Conservation (phyloP, 2,888 invertebrate species). For the Sarcophaga variegata region DNA sequence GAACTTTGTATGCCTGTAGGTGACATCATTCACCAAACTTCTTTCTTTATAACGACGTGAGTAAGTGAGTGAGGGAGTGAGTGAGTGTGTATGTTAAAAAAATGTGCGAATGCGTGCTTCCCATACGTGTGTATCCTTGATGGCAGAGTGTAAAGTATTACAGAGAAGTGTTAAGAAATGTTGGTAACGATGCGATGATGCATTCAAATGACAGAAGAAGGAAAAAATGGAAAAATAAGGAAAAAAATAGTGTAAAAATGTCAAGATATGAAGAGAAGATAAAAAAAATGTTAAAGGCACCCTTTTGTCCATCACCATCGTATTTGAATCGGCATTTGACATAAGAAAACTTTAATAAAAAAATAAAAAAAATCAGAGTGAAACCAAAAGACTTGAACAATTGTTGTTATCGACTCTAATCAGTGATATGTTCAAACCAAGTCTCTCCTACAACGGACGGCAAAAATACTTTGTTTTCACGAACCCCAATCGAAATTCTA, state of each 20-base stretch:
- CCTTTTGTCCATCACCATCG: no score
- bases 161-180: conserved; percentile 48
- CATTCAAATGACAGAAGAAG: conserved; percentile 20
- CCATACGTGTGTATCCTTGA: not conserved
- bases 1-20: conserved; percentile 27
- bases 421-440: no score
- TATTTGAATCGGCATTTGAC: no score
- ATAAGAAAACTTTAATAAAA: no score
- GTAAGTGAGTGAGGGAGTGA: not conserved
- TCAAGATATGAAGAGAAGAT: not conserved
- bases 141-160: not conserved
- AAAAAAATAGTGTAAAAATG: not conserved
- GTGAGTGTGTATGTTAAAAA: not conserved
- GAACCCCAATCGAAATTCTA: no score
- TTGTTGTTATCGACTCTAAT: no score
- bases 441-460: no score
- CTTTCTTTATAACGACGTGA: not conserved
- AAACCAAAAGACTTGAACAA: no score
- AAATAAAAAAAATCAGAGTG: no score
- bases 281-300: no score
- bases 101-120: not conserved
- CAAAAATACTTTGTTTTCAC: no score
- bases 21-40: conserved; percentile 32
- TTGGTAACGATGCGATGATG: conserved; percentile 45
- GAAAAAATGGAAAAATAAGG: not conserved